Evolutionary conservation across 2,113 vertebrate genomes (phyloP), one percentile per base, ranked within the genome.

Genomic region (Chloroceryle aenea): DNA sequence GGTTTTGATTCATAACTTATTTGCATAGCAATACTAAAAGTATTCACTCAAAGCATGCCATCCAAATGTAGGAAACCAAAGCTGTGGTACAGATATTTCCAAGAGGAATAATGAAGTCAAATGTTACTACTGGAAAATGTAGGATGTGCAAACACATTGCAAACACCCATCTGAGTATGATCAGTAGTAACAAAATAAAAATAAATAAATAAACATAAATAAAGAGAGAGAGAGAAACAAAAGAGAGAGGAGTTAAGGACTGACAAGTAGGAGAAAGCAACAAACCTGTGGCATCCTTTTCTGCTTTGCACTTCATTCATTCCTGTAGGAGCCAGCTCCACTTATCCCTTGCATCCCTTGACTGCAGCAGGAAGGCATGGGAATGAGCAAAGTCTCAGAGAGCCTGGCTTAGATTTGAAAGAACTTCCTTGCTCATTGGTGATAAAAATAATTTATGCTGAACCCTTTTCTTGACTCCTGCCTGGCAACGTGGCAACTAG

Each of bases 31-130:
- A 83, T 56, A 63, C 11, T 43, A 14, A 30, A 87, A 82, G 4
- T 79, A 68, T 82, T 96, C 89, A 78, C 45, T 85, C 67, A 87
- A 87, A 61, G 29, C 21, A 29, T 58, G 14, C 16, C 16, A 47
- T 25, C 52, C 34, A 69, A 94, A 53, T n/a, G 6, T 25, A 36
- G 48, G 11, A 84, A 90, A 84, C 7, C 26, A 72, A 87, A 71
- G 9, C 7, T 78, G 47, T 1, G 2, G 0, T 53, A 6, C 36
- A 43, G 45, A 47, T 71, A 34, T 78, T 63, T 23, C 52, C 76
- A 34, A 85, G 27, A 3, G 45, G 45, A 85, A 68, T 85, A 92
- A 79, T 56, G 5, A 88, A 80, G 79, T 73, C 55, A 91, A 69
- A 76, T 48, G 4, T 75, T 85, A 73, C 50, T 69, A 58, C 2